phyloP scores from a whole-genome alignment of 2,113 vertebrate species.

The Cinclus mexicanus region DNA sequence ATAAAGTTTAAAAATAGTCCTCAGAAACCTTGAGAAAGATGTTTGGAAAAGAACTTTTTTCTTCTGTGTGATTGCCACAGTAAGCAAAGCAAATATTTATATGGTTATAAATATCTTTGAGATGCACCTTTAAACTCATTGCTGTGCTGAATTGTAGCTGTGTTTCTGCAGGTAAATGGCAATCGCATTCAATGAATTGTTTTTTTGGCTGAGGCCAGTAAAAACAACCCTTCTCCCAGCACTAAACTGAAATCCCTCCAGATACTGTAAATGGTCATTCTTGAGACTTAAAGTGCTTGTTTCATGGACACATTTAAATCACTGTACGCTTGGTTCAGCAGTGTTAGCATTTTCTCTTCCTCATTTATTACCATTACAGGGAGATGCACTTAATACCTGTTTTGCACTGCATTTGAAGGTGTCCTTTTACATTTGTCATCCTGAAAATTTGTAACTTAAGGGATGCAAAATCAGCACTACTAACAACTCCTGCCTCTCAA shows the following conservation, averaged over 20 bases:
- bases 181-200: not conserved
- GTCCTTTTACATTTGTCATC: not conserved
- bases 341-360: not conserved
- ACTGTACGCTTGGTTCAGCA: not conserved
- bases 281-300: not conserved
- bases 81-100: constrained; percentile 23
- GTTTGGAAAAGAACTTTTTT: not conserved
- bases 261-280: not conserved
- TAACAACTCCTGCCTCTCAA: not conserved
- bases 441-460: not conserved
- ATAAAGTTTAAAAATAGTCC: constrained; percentile 21
- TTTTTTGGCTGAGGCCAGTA: not conserved
- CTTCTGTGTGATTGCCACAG: not conserved
- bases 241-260: not conserved
- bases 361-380: not conserved
- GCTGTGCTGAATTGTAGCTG: not conserved
- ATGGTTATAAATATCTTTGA: not conserved
- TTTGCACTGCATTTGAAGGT: not conserved
- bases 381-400: not conserved
- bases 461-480: not conserved
- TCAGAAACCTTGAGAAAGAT: constrained; percentile 1
- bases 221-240: not conserved
- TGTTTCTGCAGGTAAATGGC: not conserved
- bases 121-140: not conserved
- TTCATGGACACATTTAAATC: not conserved